Evolutionary conservation across 1,140 invertebrate genomes (phyloP).

Genomic region (Drosophila watanabei): DNA sequence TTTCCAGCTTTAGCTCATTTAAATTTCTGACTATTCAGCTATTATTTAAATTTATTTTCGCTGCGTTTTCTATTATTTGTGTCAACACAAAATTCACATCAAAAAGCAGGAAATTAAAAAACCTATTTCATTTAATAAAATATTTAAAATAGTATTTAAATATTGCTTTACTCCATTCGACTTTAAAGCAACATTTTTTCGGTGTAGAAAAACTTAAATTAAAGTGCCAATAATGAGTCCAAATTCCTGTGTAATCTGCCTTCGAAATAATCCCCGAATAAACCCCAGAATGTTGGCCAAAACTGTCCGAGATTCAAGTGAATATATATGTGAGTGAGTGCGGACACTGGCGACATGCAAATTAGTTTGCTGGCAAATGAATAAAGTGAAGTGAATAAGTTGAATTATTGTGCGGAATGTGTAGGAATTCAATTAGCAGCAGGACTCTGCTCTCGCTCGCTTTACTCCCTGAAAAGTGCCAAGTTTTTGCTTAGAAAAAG

Average conservation of each 20-base stretch:
- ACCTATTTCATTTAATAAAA: background rate
- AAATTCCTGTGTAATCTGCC: slow-evolving; percentile 17
- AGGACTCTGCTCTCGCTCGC: background rate
- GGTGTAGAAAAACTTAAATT: slow-evolving; percentile 14
- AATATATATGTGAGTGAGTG: slow-evolving; percentile 26
- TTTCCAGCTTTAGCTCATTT: background rate
- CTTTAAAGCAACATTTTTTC: background rate
- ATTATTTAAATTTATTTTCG: slow-evolving; percentile 4
- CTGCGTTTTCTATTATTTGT: background rate
- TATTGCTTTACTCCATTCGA: background rate
- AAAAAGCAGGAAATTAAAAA: background rate
- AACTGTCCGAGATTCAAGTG: slow-evolving; percentile 39
- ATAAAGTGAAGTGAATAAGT: slow-evolving; percentile 70
- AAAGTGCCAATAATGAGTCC: slow-evolving; percentile 47
- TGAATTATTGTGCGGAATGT: slow-evolving; percentile 68
- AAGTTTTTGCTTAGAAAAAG: slow-evolving; percentile 19
- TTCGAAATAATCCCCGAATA: slow-evolving; percentile 11
- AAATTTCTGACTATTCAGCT: background rate
- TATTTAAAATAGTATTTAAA: background rate
- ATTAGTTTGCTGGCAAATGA: slow-evolving; percentile 62
- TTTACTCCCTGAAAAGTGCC: slow-evolving; percentile 13
- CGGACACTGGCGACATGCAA: slow-evolving; percentile 61
- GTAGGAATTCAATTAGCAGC: slow-evolving; percentile 64
- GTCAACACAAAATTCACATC: background rate
- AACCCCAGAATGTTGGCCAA: slow-evolving; percentile 16